Base-by-base conservation (phyloP, 2,888 invertebrate genomes). In the Melipona beecheii region DNA sequence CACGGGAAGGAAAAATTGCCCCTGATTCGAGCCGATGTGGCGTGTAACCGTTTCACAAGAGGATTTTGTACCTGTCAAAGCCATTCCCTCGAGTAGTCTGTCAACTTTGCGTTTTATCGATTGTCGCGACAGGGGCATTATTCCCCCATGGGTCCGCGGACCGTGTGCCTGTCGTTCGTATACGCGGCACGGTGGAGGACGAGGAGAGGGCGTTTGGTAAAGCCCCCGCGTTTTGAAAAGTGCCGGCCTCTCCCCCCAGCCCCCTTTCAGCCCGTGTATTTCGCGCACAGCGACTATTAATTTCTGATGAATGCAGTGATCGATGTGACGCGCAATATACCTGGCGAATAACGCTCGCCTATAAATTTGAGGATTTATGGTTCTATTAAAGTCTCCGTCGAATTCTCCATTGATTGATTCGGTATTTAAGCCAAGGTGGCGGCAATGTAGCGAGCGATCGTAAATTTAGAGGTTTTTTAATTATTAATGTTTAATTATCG, bases 71-170 rank as follows among this genome's bases (percentile, higher is more conserved):
- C 52, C 78, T 69, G 69, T 75, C 79, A 69, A 75, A 64, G 43
- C 50, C 78, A 74, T 74, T 78, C 79, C 75, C 79, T 21, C 5
- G 75, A 69, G 75, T 69, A 62, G 56, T 64, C 79, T 75, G 75
- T 79, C 79, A 64, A 75, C 54, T 75, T 62, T 69, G 69, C 43
- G 69, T 64, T 79, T 69, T 75, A 79, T 79, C 79, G 79, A 79
- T 75, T 69, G 75, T 49, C n/a, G 24, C 75, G 60, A 75, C 75
- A 43, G 65, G 9, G 24, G n/a, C 71, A 74, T 78, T 74, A 73
- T 74, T 78, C 78, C 78, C 78, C 52, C n/a, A 52, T 73, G 74
- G 36, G 58, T 64, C 31, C 36, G 43, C 11, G 27, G 9, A 24
- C n/a, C 43, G 49, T 56, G n/a, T 72, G 49, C 52, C 65, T 60